Evolutionary conservation across 1,140 invertebrate genomes (phyloP).

Genomic region (Yoshiicerus persimilis): DNA sequence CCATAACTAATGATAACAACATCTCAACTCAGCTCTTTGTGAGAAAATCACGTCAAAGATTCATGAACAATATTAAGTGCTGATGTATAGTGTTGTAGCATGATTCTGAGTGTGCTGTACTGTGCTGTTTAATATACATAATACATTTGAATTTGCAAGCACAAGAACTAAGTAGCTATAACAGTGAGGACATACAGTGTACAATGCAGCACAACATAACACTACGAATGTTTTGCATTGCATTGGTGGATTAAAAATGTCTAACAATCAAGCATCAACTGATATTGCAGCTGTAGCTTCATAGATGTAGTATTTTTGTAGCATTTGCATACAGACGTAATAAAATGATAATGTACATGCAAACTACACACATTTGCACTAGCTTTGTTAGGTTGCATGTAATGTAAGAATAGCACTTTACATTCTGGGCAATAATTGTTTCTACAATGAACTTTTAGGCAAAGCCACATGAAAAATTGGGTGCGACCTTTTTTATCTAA

Average conservation of each 20-base stretch:
- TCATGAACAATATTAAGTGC: background rate
- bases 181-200: background rate
- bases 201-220: too few species aligned
- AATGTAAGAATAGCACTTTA: background rate
- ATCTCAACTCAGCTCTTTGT: background rate
- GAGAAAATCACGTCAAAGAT: constrained; percentile 4
- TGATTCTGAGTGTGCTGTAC: background rate
- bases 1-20: constrained; percentile 17
- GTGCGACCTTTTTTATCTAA: background rate
- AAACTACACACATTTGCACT: background rate
- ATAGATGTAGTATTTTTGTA: background rate
- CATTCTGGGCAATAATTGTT: background rate
- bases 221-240: too few species aligned
- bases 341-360: background rate
- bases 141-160: background rate
- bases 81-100: background rate
- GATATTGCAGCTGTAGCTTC: background rate
- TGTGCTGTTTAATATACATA: background rate
- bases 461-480: background rate
- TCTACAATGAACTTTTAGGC: background rate
- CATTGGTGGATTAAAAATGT: background rate
- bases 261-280: background rate
- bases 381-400: background rate
- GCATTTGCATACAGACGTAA: background rate
- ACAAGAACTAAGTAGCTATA: background rate